Evolutionary conservation across 2,888 invertebrate species (phyloP).

Genomic region (Sarcophaga carnaria): DNA sequence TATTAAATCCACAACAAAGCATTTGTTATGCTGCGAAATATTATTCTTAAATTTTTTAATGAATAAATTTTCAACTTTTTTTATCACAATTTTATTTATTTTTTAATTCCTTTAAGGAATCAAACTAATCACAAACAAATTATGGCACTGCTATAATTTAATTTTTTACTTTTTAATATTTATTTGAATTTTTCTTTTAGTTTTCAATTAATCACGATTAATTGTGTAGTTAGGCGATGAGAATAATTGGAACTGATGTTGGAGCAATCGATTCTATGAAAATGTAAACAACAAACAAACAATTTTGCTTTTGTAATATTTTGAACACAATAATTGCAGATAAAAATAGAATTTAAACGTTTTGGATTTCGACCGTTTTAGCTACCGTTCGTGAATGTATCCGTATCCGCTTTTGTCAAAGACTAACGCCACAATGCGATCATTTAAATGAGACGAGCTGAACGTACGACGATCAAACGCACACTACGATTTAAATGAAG

Average conservation of each 20-base stretch:
- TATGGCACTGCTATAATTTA: conserved; percentile 38
- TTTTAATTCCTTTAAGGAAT: conserved; percentile 38
- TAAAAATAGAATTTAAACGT: conserved; percentile 34
- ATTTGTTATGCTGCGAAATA: conserved; percentile 35
- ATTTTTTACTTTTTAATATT: background rate
- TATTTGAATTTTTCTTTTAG: conserved; percentile 38
- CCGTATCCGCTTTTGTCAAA: conserved; percentile 70
- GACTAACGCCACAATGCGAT: conserved; percentile 64
- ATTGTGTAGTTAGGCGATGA: background rate
- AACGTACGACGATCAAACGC: conserved; percentile 61
- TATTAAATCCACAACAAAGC: conserved; percentile 47
- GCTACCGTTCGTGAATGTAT: conserved; percentile 59
- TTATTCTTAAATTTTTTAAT: conserved; percentile 2
- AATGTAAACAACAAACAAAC: too few species aligned
- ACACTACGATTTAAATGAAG: conserved; percentile 54
- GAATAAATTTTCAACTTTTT: background rate
- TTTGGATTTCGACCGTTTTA: conserved; percentile 59
- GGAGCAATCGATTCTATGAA: too few species aligned
- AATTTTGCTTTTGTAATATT: too few species aligned
- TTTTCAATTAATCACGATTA: conserved; percentile 45
- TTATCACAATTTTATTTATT: background rate
- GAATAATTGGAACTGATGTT: too few species aligned
- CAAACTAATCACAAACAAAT: conserved; percentile 16
- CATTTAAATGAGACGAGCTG: conserved; percentile 58
- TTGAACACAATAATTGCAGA: conserved; percentile 7